phyloP scores from a whole-genome alignment of 2,888 invertebrate species.

The Podotricha telesiphe region DNA sequence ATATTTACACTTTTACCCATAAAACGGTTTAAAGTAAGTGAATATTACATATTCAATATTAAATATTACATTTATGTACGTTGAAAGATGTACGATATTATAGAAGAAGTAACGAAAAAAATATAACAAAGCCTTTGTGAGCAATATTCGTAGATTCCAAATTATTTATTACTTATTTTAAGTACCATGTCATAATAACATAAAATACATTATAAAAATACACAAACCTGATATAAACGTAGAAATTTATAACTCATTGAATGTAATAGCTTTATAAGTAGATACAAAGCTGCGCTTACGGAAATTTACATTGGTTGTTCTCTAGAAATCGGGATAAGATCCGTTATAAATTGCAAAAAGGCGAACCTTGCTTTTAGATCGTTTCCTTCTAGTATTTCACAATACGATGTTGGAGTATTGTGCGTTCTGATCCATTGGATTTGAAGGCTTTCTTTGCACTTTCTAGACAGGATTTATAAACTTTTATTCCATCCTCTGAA shows the following conservation, averaged over 20 bases:
- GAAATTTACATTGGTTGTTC: slow-evolving; percentile 48
- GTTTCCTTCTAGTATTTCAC: slow-evolving; percentile 77
- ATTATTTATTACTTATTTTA: not conserved
- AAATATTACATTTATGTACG: too few species aligned
- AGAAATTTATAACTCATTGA: slow-evolving; percentile 26
- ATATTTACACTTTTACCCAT: too few species aligned
- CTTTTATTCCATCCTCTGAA: slow-evolving; percentile 42
- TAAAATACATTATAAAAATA: slow-evolving; percentile 17
- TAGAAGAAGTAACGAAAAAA: not conserved
- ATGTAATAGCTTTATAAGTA: slow-evolving; percentile 35
- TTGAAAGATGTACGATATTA: too few species aligned
- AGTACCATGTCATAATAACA: not conserved
- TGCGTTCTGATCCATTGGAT: slow-evolving; percentile 53
- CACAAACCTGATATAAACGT: not conserved
- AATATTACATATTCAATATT: too few species aligned
- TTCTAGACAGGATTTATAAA: slow-evolving; percentile 63
- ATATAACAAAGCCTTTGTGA: not conserved
- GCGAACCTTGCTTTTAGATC: slow-evolving; percentile 71
- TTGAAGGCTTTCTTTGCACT: slow-evolving; percentile 62
- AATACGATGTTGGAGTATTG: slow-evolving; percentile 71
- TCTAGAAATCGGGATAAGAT: slow-evolving; percentile 73
- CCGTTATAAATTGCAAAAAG: slow-evolving; percentile 79
- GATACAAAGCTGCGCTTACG: slow-evolving; percentile 40
- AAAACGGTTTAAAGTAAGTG: too few species aligned
- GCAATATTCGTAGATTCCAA: not conserved